Evolutionary conservation across 2,797 vertebrate species (phyloP).

Genomic region (Kryptopterus vitreolus): DNA sequence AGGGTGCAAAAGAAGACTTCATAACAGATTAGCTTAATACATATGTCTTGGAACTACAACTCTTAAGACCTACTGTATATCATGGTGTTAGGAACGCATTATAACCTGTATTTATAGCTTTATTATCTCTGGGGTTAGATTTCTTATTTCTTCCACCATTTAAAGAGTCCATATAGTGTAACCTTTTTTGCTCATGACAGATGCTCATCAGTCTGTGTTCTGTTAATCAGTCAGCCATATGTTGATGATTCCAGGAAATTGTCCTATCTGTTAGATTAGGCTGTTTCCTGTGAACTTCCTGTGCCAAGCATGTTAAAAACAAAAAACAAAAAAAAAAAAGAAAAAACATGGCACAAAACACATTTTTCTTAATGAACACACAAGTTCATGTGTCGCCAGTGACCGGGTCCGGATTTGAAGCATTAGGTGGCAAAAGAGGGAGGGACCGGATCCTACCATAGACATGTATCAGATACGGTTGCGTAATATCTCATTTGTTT

Average conservation of each 20-base stretch:
- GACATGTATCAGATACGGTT: not conserved
- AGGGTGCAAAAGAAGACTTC: not conserved
- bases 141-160: not conserved
- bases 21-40: no score
- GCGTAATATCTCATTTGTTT: not conserved
- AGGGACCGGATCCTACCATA: not conserved
- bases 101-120: not conserved
- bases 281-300: conserved; percentile 28
- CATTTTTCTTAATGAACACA: not conserved
- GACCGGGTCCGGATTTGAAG: not conserved
- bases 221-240: conserved; percentile 33
- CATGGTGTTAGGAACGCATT: not conserved
- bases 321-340: no score
- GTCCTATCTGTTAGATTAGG: conserved; percentile 21
- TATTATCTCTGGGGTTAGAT: not conserved
- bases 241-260: conserved; percentile 22
- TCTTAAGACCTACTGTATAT: not conserved
- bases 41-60: not conserved
- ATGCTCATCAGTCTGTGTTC: conserved; percentile 19
- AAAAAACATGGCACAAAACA: conserved; percentile 11
- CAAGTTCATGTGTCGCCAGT: not conserved
- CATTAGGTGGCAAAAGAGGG: not conserved
- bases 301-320: not conserved
- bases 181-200: conserved; percentile 13
- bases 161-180: not conserved